phyloP scores from a whole-genome alignment of 1,140 invertebrate species.

The Spodoptera frugiperda region DNA sequence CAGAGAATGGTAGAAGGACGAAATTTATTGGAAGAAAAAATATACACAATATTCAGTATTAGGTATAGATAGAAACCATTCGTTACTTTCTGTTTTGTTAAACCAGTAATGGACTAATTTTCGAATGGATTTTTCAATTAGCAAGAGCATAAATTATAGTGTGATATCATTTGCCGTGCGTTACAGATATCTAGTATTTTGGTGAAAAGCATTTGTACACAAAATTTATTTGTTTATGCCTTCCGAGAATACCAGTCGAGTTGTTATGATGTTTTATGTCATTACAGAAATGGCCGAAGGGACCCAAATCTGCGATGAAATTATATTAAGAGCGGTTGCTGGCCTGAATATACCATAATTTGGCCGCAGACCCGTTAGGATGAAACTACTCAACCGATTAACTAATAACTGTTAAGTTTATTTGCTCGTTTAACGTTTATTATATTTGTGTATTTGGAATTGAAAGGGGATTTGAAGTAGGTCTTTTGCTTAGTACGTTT shows the following conservation, averaged over 20 bases:
- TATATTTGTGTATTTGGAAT: background rate
- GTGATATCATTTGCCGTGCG: no score
- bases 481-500: no score
- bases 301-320: conserved; percentile 8
- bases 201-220: no score
- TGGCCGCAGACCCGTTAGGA: conserved; percentile 5
- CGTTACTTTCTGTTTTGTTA: no score
- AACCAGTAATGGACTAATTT: no score
- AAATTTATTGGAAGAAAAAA: background rate
- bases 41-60: background rate
- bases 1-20: background rate
- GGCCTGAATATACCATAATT: background rate
- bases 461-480: background rate
- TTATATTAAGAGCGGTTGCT: conserved; percentile 11
- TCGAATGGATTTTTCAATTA: no score
- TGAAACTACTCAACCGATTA: background rate
- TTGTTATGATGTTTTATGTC: no score
- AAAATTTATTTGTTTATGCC: no score
- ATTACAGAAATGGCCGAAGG: background rate
- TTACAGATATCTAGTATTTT: no score
- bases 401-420: conserved; percentile 4
- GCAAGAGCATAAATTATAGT: no score
- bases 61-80: background rate
- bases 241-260: no score
- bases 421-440: background rate